phyloP scores from a whole-genome alignment of 2,888 invertebrate species.

The Drosophila hamatofila region DNA sequence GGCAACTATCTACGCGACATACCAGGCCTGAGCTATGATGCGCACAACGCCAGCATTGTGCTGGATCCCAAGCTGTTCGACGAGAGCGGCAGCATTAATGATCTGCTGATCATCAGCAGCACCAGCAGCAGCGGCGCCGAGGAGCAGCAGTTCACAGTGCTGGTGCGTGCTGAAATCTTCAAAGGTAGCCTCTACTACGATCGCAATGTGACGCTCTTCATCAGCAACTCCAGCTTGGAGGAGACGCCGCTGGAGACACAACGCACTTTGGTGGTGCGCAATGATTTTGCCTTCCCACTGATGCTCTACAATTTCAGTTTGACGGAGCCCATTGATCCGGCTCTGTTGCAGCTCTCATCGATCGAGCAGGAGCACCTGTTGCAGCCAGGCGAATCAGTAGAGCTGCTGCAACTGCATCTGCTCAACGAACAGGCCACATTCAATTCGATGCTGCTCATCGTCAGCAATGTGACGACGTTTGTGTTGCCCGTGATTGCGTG shows the following conservation, averaged over 20 bases:
- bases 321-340: conserved; percentile 79
- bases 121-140: conserved; percentile 26
- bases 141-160: conserved; percentile 68
- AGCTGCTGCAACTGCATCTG: conserved; percentile 77
- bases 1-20: conserved; percentile 60
- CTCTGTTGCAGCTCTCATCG: conserved; percentile 54
- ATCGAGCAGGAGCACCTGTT: conserved; percentile 57
- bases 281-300: conserved; percentile 90
- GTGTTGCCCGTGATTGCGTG: conserved; percentile 86
- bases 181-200: conserved; percentile 80
- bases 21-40: conserved; percentile 70
- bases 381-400: conserved; percentile 75
- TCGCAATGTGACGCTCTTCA: conserved; percentile 80
- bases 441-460: conserved; percentile 82
- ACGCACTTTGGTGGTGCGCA: conserved; percentile 88
- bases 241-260: conserved; percentile 77
- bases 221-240: conserved; percentile 63
- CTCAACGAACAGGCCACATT: conserved; percentile 77
- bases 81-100: conserved; percentile 71
- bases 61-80: conserved; percentile 78
- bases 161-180: conserved; percentile 83
- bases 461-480: conserved; percentile 86
- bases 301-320: conserved; percentile 90
- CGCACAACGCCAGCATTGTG: conserved; percentile 73
- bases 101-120: conserved; percentile 69